Base-by-base conservation (phyloP, 2,113 vertebrate genomes). In the Brachyhypopomus gauderio region DNA sequence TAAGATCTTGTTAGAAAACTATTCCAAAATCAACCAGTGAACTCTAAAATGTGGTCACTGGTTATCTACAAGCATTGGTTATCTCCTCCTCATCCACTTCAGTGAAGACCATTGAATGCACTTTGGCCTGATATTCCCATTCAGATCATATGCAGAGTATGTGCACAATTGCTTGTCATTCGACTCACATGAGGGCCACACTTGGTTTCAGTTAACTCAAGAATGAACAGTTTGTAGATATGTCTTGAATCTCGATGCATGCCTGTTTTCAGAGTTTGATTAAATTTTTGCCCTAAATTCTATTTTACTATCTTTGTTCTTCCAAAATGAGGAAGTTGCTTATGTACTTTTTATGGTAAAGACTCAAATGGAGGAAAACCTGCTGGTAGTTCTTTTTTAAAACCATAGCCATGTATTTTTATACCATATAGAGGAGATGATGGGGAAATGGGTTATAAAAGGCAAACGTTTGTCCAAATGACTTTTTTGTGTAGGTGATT, bases 251-350 rank as follows among this genome's bases (percentile, higher is more conserved):
- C 81, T 80, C 30, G 75, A 58, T 45, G 80, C 80, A 81, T 87
- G 80, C 76, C 66, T 83, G 71, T 87, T 86, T 83, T 85, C 72
- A 77, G 20, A 72, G 82, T 85, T 56, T 80, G 72, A 73, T 75
- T 36, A 34, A 58, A n/a, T 83, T 62, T 74, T 73, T 85, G 81
- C 72, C 81, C 75, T 69, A 85, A 64, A 84, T 72, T 86, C 79
- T 89, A 83, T 90, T 91, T 91, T 89, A 83, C 75, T 92, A 90
- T 76, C 69, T 55, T 60, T 85, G 91, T 86, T 88, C 89, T 92
- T 88, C 90, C 17, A 86, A 85, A 74, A 71, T 85, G 5, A 19
- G 23, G 63, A 78, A 38, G 5, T 41, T 59, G 78, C 77, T 58
- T 22, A 75, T 14, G 23, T 70, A 69, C 72, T 75, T 23, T n/a